Percentiles rank a stretch among this genome's conserved stretches.
Evolutionary conservation across 2,797 vertebrate species (phyloP).

Genomic region (Dallia pectoralis): DNA sequence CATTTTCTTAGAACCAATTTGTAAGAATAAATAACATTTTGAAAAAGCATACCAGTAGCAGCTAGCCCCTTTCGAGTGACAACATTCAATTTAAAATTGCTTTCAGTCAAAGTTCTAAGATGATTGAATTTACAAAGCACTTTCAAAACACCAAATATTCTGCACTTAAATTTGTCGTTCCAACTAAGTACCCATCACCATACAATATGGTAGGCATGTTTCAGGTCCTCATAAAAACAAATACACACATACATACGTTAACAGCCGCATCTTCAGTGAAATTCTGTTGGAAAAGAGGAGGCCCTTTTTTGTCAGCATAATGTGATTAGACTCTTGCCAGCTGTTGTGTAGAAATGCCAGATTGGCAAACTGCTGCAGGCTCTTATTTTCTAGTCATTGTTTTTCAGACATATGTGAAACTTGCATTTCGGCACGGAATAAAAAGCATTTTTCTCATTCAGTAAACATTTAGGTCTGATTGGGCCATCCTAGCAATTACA

Average conservation of each 20-base stretch:
- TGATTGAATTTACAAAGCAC: neutral
- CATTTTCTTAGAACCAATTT: neutral
- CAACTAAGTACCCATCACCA: neutral
- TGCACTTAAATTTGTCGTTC: neutral
- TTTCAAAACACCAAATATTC: neutral
- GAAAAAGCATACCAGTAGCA: neutral
- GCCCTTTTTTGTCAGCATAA: constrained; percentile 36
- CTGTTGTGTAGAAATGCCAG: constrained; percentile 41
- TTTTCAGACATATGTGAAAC: constrained; percentile 32
- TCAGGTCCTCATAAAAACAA: neutral
- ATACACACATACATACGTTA: constrained; percentile 6
- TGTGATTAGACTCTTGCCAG: constrained; percentile 43
- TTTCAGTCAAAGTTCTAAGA: neutral
- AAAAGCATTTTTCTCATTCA: constrained; percentile 27
- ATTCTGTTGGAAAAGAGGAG: constrained; percentile 8
- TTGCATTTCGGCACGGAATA: constrained; percentile 16
- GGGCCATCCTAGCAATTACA: constrained; percentile 20
- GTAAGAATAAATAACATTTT: neutral
- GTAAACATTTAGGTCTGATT: constrained; percentile 31
- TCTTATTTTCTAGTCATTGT: constrained; percentile 13
- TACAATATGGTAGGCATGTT: neutral
- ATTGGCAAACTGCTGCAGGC: constrained; percentile 24
- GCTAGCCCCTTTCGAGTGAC: neutral
- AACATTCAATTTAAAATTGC: neutral
- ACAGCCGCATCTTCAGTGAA: constrained; percentile 12